Conservation (phyloP, 2,113 vertebrate genomes). For the Smithornis capensis region DNA sequence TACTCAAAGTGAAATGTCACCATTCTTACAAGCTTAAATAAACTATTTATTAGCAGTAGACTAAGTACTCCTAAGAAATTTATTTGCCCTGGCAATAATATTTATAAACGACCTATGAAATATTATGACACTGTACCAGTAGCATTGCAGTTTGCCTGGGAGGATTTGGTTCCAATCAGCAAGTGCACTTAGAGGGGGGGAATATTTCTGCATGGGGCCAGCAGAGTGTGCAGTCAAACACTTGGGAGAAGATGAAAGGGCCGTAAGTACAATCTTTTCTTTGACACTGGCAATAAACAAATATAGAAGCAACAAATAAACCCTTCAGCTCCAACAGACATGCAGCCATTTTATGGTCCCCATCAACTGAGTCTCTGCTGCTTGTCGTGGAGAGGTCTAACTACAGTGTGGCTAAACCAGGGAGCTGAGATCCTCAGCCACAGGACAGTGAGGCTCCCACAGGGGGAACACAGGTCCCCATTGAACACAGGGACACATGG, state of each 20-base stretch:
- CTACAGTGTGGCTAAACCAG: accelerated
- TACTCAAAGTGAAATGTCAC: slow-evolving; percentile 40
- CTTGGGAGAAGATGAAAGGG: not conserved
- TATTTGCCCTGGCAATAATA: slow-evolving; percentile 43
- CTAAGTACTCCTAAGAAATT: slow-evolving; percentile 29
- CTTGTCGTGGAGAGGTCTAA: not conserved
- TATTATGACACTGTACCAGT: slow-evolving; percentile 38
- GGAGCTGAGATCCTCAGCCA: not conserved
- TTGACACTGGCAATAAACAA: not conserved
- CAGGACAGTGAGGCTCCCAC: not conserved
- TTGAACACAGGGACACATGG: not conserved
- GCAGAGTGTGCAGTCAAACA: not conserved
- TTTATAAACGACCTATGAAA: slow-evolving; percentile 46
- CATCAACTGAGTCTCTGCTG: not conserved
- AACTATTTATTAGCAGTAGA: slow-evolving; percentile 40
- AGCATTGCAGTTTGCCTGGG: not conserved
- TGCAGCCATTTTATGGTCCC: not conserved
- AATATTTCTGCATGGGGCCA: not conserved
- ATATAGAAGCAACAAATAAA: not conserved
- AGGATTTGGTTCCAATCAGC: not conserved
- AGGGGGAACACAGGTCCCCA: slow-evolving; percentile 7
- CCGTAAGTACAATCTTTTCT: not conserved
- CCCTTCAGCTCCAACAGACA: not conserved
- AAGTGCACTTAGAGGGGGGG: not conserved
- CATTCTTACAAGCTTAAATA: slow-evolving; percentile 42